Conservation (phyloP, 2,113 vertebrate genomes). For the Callocephalon fimbriatum region DNA sequence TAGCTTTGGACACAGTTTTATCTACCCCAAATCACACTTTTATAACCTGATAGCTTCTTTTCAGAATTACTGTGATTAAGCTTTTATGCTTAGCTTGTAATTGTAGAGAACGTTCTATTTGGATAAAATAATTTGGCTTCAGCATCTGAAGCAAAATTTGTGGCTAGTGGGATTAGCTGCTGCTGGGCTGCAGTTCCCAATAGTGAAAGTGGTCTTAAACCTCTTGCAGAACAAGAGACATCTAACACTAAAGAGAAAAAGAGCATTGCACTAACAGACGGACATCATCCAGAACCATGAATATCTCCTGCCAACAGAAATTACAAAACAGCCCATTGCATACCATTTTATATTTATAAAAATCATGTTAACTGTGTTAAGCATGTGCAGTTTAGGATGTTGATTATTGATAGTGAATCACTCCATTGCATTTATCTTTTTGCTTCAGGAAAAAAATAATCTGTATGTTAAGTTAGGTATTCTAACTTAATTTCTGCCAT, state of each 20-base stretch:
- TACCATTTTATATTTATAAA: neutral
- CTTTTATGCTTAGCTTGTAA: neutral
- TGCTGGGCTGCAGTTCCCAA: neutral
- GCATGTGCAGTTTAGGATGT: neutral
- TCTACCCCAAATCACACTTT: neutral
- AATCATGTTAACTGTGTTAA: neutral
- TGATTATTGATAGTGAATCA: neutral
- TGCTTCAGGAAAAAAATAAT: neutral
- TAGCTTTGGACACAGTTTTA: neutral
- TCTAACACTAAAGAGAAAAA: neutral
- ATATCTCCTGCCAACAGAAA: neutral
- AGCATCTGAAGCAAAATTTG: neutral
- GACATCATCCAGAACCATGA: neutral
- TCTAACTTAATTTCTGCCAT: neutral
- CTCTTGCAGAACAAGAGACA: neutral
- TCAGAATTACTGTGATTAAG: fast-evolving
- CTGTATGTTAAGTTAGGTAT: neutral
- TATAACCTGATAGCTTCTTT: neutral
- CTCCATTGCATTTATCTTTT: neutral
- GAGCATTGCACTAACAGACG: fast-evolving
- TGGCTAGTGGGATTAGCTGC: neutral
- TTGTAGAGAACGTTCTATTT: fast-evolving
- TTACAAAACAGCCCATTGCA: neutral
- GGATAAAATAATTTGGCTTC: neutral
- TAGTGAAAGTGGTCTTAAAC: neutral